These are phyloP conservation scores for Enteromius trimaculatus DNA, from an alignment of 2,797 vertebrate genomes.

Conservation along the genomic window DNA sequence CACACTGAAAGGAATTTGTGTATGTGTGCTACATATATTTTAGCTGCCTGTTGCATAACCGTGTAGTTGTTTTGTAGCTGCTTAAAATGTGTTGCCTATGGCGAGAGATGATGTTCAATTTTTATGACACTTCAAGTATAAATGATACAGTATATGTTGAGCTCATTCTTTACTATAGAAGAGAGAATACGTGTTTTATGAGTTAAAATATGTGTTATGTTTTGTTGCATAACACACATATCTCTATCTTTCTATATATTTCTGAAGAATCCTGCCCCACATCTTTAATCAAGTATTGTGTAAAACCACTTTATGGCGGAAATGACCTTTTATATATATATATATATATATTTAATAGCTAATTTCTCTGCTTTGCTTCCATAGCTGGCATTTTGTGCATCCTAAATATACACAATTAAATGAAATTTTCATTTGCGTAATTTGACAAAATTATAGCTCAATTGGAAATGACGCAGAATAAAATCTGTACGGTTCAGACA, in stretches of 20 bases:
- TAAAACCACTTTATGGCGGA: neutral
- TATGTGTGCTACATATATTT: slow-evolving; percentile 6
- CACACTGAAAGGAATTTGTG: neutral
- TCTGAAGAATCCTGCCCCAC: neutral
- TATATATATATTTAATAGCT: too few species aligned
- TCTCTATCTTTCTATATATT: too few species aligned
- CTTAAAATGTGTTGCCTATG: slow-evolving; percentile 3
- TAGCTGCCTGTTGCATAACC: slow-evolving; percentile 7
- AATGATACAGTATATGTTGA: neutral
- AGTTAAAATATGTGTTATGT: neutral
- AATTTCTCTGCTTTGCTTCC: neutral
- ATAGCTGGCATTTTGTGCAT: neutral
- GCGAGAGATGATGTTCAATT: neutral
- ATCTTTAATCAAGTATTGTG: neutral
- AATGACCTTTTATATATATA: neutral
- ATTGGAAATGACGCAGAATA: neutral
- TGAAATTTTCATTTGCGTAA: neutral
- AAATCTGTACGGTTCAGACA: neutral
- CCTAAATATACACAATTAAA: slow-evolving; percentile 12
- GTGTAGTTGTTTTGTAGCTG: neutral
- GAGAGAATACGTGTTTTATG: neutral
- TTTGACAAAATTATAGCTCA: neutral
- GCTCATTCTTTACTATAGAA: neutral
- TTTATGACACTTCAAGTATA: neutral
- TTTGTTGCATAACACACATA: neutral